Base-by-base conservation (phyloP, 2,888 invertebrate genomes). In the Eristalis tenax region DNA sequence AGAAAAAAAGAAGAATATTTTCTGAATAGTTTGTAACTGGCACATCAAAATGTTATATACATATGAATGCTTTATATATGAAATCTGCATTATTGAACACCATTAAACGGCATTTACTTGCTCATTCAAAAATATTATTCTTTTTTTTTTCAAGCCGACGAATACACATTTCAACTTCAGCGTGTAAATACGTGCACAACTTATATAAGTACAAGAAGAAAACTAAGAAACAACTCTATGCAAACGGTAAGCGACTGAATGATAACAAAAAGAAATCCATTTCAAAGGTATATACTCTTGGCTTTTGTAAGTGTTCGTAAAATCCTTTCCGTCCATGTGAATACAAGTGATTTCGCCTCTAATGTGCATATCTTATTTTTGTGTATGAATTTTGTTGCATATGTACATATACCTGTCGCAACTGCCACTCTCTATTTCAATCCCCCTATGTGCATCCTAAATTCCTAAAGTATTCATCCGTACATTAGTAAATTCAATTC, bases 161-260 rank as follows among this genome's bases (percentile, higher is more conserved):
- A 94, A 23, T 73, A 64, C 90, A 94, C 94, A 89, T 94, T 94
- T 82, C 93, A 94, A 84, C 93, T 95, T 26, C 94, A 95, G 89
- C 94, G 95, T 88, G 94, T 94, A 90, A 95, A 95, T 92, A 95
- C 95, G 22, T 94, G 94, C 91, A 95, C 95, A 80, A 95, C 95
- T 3, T 95, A 95, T 92, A 93, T 95, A 89, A 95, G 95, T 91
- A 93, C 95, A 89, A 93, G 94, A 76, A 93, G 94, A 91, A 93
- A 93, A 89, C 90, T 91, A 43, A 92, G 92, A 89, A 89, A 90
- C 89, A 92, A 90, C 90, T 92, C 92, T 89, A 91, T 91, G 90
- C 92, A 91, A 90, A 90, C 89, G 92, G 92, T 92, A 83, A 90
- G 90, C 11, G 26, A 59, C 59, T 59, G 15, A 59, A 23, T 59